Evolutionary conservation across 2,888 invertebrate genomes (phyloP).

Genomic region (Athalia cordata): DNA sequence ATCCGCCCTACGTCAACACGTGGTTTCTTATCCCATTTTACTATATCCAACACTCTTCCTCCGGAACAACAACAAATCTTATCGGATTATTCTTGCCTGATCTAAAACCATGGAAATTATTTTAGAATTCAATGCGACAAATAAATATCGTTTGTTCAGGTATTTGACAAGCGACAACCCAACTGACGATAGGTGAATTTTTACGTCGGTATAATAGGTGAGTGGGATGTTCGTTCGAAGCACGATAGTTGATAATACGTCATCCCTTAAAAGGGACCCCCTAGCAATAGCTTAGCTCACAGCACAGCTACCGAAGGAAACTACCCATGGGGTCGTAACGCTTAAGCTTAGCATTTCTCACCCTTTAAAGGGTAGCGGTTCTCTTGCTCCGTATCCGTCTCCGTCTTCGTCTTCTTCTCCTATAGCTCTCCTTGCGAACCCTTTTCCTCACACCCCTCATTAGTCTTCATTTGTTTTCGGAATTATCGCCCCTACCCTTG

Average conservation of each 20-base stretch:
- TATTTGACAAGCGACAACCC: background rate
- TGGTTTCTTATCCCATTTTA: slow-evolving; percentile 1
- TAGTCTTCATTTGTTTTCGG: slow-evolving; percentile 74
- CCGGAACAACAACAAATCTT: background rate
- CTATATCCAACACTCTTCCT: background rate
- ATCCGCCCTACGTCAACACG: slow-evolving; percentile 9
- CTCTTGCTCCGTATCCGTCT: slow-evolving; percentile 32
- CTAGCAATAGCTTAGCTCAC: slow-evolving; percentile 48
- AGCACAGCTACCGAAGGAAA: slow-evolving; percentile 60
- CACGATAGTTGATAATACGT: slow-evolving; percentile 70
- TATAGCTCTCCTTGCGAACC: slow-evolving; percentile 51
- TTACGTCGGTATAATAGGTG: slow-evolving; percentile 14
- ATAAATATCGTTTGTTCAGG: background rate
- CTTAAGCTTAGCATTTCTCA: slow-evolving; percentile 72
- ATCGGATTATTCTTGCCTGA: background rate
- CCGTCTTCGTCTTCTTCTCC: slow-evolving; percentile 20
- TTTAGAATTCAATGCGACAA: background rate
- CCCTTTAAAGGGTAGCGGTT: slow-evolving; percentile 68
- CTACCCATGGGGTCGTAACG: slow-evolving; percentile 68
- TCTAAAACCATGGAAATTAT: background rate
- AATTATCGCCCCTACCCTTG: slow-evolving; percentile 68
- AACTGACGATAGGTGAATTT: slow-evolving; percentile 5
- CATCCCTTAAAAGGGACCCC: slow-evolving; percentile 62
- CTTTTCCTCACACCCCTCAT: slow-evolving; percentile 65
- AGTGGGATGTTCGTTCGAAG: slow-evolving; percentile 62